A percentile compares a stretch with the other conserved stretches of the same genome.
phyloP scores from a whole-genome alignment of 1,140 invertebrate species.

The Nasonia giraulti region DNA sequence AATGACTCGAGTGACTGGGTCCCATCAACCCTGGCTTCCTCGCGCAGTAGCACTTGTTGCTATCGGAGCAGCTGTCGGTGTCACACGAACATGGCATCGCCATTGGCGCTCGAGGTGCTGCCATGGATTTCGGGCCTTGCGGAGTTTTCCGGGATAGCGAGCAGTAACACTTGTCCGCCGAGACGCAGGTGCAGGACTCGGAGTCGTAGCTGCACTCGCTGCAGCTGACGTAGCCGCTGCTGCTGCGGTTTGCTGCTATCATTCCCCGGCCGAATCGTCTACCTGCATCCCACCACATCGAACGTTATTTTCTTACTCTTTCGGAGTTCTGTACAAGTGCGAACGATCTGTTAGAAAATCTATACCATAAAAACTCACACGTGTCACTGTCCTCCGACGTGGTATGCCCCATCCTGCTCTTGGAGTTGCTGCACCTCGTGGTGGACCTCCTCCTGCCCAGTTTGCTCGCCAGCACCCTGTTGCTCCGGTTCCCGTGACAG shows the following conservation, averaged over 20 bases:
- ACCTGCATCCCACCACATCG: constrained; percentile 56
- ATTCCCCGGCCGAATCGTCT: constrained; percentile 61
- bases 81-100: constrained; percentile 81
- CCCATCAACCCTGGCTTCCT: constrained; percentile 59
- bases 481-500: not conserved
- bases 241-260: constrained; percentile 69
- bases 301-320: not conserved
- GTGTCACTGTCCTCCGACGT: constrained; percentile 80
- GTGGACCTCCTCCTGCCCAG: constrained; percentile 65
- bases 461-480: constrained; percentile 65
- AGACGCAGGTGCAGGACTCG: constrained; percentile 84
- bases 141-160: constrained; percentile 73
- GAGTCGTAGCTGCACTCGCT: constrained; percentile 90
- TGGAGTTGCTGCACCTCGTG: constrained; percentile 56
- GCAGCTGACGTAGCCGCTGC: constrained; percentile 84
- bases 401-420: constrained; percentile 62
- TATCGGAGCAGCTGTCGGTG: constrained; percentile 89
- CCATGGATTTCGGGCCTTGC: not conserved
- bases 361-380: constrained; percentile 57
- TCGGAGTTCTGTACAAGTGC: too few relatives aligned
- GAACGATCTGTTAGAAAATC: not conserved
- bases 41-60: constrained; percentile 91
- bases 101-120: constrained; percentile 5
- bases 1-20: not conserved
- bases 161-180: constrained; percentile 86